These are phyloP conservation scores for Bimastos eiseni DNA, from an alignment of 2,888 invertebrate genomes.

Conservation along the genomic window DNA sequence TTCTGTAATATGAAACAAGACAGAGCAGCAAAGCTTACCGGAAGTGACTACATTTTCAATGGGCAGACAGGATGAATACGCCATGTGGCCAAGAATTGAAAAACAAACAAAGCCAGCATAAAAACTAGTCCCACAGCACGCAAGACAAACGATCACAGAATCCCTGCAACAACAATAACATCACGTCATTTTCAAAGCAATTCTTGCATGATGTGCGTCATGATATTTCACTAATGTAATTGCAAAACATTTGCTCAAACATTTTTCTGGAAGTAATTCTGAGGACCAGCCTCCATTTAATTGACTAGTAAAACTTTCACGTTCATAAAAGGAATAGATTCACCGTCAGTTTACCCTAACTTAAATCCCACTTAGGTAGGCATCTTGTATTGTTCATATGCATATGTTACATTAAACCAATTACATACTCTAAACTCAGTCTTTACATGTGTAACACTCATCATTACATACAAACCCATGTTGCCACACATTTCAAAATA, in stretches of 20 bases:
- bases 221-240: not conserved
- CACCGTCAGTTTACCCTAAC: not conserved
- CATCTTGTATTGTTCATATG: not conserved
- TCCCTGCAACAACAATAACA: constrained; percentile 31
- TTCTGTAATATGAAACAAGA: not conserved
- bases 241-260: not conserved
- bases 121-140: constrained; percentile 37
- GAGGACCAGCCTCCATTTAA: not conserved
- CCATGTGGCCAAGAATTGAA: constrained; percentile 41
- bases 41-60: constrained; percentile 35
- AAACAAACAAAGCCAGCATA: constrained; percentile 41
- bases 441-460: not conserved
- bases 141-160: constrained; percentile 37
- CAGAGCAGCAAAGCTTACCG: not conserved
- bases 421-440: not conserved
- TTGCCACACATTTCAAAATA: not conserved
- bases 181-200: not conserved
- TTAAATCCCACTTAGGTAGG: not conserved
- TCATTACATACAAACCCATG: not conserved
- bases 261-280: not conserved
- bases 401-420: not conserved
- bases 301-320: too few relatives aligned
- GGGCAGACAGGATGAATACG: constrained; percentile 30
- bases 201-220: not conserved
- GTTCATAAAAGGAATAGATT: not conserved